A percentile compares a stretch with the other conserved stretches of the same genome.
Evolutionary conservation across 2,797 vertebrate species (phyloP).

Genomic region (Trichosurus vulpecula): DNA sequence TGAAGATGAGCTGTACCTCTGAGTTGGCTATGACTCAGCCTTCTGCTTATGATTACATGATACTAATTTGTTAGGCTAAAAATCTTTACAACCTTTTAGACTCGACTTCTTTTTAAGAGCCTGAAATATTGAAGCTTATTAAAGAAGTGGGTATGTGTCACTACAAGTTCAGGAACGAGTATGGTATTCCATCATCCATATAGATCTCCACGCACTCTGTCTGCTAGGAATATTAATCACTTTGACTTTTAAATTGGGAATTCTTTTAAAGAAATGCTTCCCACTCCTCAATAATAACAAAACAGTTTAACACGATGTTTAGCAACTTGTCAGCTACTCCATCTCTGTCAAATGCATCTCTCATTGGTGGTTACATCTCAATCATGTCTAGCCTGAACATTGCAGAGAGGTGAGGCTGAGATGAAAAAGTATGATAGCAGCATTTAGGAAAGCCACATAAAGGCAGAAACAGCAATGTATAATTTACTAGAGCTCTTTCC

Average conservation of each 20-base stretch:
- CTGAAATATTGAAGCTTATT: conserved; percentile 68
- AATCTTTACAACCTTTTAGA: conserved; percentile 74
- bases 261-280: conserved; percentile 73
- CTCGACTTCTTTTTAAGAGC: conserved; percentile 76
- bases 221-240: conserved; percentile 74
- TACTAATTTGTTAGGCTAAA: conserved; percentile 75
- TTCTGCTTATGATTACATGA: conserved; percentile 69
- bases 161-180: conserved; percentile 71
- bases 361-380: conserved; percentile 64
- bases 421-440: conserved; percentile 49
- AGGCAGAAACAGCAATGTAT: not conserved
- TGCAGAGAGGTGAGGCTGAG: conserved; percentile 38
- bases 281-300: conserved; percentile 75
- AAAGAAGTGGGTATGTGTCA: conserved; percentile 73
- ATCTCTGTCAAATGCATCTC: conserved; percentile 69
- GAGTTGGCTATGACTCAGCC: conserved; percentile 81
- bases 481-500: not conserved
- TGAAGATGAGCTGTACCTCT: conserved; percentile 82
- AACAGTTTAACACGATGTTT: conserved; percentile 77
- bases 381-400: conserved; percentile 37
- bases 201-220: conserved; percentile 76
- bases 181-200: conserved; percentile 65
- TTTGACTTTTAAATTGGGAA: conserved; percentile 74
- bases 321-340: conserved; percentile 71
- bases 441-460: conserved; percentile 22